Percentiles rank a stretch among this genome's conserved stretches.
phyloP scores from a whole-genome alignment of 2,113 vertebrate species.

The Tympanuchus pallidicinctus region DNA sequence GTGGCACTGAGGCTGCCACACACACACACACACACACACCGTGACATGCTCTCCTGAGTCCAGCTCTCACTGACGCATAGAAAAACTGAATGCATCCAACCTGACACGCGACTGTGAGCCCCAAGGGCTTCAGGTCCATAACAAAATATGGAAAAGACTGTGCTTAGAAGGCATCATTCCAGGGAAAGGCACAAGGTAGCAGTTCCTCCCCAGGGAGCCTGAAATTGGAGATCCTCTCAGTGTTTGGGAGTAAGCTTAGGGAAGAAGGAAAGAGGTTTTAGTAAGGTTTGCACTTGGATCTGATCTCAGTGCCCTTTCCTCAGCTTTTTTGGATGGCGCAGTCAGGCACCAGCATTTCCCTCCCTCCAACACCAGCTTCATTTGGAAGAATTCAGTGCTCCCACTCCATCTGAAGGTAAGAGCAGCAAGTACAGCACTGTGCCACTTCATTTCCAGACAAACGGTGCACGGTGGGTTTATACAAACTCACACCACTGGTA shows the following conservation, averaged over 20 bases:
- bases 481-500: background rate
- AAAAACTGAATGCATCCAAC: accelerated
- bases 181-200: background rate
- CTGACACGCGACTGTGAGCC: accelerated
- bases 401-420: background rate
- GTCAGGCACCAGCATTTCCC: background rate
- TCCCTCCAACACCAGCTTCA: background rate
- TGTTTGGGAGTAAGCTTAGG: background rate
- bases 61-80: background rate
- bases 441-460: background rate
- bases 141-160: accelerated
- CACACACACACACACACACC: background rate
- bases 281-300: background rate
- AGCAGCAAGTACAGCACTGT: background rate
- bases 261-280: background rate
- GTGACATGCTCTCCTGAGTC: accelerated
- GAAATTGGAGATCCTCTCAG: background rate
- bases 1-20: accelerated
- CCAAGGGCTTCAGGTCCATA: background rate
- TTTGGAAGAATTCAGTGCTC: background rate
- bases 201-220: background rate
- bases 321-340: background rate
- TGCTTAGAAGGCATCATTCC: background rate
- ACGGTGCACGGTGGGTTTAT: background rate
- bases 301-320: background rate